Conservation (phyloP, 2,113 vertebrate genomes). For the Bothrops jararaca region DNA sequence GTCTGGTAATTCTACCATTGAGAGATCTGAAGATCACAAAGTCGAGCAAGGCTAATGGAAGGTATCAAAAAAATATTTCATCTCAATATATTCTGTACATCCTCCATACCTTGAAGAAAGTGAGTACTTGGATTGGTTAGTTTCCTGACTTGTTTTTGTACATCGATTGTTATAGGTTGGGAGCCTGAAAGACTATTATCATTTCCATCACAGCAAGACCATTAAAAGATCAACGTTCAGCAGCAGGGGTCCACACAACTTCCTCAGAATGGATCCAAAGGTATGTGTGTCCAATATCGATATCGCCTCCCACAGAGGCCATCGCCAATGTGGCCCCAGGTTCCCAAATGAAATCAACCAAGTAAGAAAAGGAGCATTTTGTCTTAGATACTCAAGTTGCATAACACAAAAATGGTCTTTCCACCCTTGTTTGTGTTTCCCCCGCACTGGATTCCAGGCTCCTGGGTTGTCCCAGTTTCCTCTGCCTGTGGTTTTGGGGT, state of each 20-base stretch:
- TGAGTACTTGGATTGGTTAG: neutral
- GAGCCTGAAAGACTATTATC: conserved; percentile 86
- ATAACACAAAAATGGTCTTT: too few relatives aligned
- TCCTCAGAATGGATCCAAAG: conserved; percentile 90
- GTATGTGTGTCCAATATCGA: conserved; percentile 49
- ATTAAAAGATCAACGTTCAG: conserved; percentile 80
- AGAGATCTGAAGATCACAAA: neutral
- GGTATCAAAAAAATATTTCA: neutral
- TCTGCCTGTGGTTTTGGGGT: too few relatives aligned
- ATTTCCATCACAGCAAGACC: conserved; percentile 89
- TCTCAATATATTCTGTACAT: neutral
- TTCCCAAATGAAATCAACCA: neutral
- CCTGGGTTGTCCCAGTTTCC: too few relatives aligned
- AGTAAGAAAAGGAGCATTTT: neutral
- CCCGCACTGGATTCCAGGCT: too few relatives aligned
- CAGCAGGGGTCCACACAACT: conserved; percentile 80
- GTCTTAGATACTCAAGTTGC: too few relatives aligned
- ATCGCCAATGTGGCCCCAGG: too few relatives aligned
- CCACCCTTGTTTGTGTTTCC: too few relatives aligned
- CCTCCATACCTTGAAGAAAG: neutral
- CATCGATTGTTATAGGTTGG: conserved; percentile 78
- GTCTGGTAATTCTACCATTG: neutral
- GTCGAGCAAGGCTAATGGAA: neutral
- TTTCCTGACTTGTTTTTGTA: neutral
- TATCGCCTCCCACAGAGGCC: neutral